Evolutionary conservation across 1,140 invertebrate species (phyloP).

Genomic region (Fopius arisanus): DNA sequence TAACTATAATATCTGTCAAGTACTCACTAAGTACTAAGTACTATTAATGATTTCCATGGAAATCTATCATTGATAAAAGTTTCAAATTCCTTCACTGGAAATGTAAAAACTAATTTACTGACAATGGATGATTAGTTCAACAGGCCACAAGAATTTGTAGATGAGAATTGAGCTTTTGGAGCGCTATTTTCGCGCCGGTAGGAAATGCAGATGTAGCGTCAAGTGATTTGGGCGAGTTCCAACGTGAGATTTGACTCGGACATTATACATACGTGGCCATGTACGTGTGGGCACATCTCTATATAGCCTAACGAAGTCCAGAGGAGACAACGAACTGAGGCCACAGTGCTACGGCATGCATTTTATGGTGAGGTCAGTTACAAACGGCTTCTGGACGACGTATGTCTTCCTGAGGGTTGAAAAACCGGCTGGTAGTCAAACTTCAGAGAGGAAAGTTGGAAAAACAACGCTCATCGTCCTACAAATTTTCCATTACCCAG

Average conservation of each 20-base stretch:
- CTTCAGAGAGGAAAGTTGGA: not conserved
- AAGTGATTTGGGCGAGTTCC: slow-evolving; percentile 44
- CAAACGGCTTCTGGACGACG: not conserved
- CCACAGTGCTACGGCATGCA: not conserved
- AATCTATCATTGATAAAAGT: not conserved
- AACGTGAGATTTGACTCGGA: slow-evolving; percentile 16
- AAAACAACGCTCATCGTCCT: not conserved
- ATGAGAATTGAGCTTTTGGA: slow-evolving; percentile 17
- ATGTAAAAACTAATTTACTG: not conserved
- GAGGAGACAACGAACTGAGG: slow-evolving; percentile 30
- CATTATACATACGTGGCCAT: slow-evolving; percentile 27
- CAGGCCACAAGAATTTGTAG: slow-evolving; percentile 11
- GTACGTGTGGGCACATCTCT: slow-evolving; percentile 38
- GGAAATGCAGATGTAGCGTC: slow-evolving; percentile 47
- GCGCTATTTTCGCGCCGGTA: slow-evolving; percentile 46
- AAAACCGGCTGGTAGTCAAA: not conserved
- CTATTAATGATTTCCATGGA: no score
- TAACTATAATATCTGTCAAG: no score
- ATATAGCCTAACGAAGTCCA: slow-evolving; percentile 33
- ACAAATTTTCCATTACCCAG: not conserved
- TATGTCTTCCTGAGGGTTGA: not conserved
- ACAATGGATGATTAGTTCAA: slow-evolving; percentile 2
- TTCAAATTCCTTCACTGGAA: no score
- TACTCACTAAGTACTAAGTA: no score
- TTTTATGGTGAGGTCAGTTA: slow-evolving; percentile 22